Percentiles rank a stretch among this genome's conserved stretches.
Conservation (phyloP, 2,797 vertebrate species). For the Lates japonicus region DNA sequence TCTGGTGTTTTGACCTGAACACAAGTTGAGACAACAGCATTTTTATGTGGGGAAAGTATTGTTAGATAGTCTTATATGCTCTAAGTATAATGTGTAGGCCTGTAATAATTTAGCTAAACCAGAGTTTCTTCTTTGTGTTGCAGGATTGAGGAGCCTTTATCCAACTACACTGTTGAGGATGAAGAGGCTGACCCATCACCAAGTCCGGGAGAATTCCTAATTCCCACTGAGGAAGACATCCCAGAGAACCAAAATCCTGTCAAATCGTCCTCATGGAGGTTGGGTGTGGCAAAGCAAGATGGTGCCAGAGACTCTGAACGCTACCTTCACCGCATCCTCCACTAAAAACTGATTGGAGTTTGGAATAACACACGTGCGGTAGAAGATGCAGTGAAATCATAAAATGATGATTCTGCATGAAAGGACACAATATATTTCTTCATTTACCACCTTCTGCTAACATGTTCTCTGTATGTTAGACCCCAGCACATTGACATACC, state of each 20-base stretch:
- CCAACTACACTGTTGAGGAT: constrained; percentile 27
- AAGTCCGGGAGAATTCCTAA: constrained; percentile 13
- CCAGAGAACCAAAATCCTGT: constrained; percentile 48
- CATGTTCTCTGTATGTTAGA: constrained; percentile 12
- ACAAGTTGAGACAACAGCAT: background rate
- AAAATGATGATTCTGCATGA: background rate
- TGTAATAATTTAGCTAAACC: background rate
- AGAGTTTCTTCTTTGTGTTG: constrained; percentile 19
- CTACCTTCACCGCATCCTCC: constrained; percentile 83
- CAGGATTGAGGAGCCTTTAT: constrained; percentile 59
- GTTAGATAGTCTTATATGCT: background rate
- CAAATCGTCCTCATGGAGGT: constrained; percentile 60
- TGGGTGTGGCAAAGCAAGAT: constrained; percentile 56
- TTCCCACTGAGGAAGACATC: constrained; percentile 25
- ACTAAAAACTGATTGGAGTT: constrained; percentile 41
- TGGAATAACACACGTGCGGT: background rate
- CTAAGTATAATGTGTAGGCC: background rate
- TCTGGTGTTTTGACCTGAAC: background rate
- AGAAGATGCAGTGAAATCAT: background rate
- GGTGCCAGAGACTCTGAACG: constrained; percentile 73
- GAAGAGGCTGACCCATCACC: constrained; percentile 6
- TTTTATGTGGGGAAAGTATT: background rate
- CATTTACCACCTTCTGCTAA: constrained; percentile 2
- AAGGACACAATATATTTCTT: background rate
- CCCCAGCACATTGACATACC: background rate